Conservation (phyloP, 2,113 vertebrate species). For the Heterochromis multidens region DNA sequence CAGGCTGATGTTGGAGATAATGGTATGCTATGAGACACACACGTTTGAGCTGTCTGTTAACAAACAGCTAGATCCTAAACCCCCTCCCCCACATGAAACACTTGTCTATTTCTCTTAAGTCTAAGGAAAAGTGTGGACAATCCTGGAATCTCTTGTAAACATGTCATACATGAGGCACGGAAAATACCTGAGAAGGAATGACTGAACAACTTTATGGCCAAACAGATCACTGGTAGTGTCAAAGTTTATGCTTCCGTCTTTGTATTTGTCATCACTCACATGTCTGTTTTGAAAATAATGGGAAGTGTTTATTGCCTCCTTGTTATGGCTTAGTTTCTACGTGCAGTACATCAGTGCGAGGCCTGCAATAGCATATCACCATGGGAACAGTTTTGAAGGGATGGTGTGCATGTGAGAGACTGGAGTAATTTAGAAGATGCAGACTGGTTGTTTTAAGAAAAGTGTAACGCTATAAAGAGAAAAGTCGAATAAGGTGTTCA, state of each 20-base stretch:
- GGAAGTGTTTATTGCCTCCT: neutral
- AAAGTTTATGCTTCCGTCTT: neutral
- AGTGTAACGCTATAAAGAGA: neutral
- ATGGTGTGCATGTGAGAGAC: neutral
- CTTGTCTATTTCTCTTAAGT: neutral
- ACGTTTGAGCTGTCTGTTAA: neutral
- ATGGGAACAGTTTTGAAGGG: slow-evolving; percentile 55
- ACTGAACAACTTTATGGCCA: neutral
- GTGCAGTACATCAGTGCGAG: slow-evolving; percentile 9
- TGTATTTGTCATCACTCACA: neutral
- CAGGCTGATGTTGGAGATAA: slow-evolving; percentile 17
- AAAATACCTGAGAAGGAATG: neutral
- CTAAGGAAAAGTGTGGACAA: neutral
- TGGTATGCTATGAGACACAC: neutral
- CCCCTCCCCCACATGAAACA: neutral
- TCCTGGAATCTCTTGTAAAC: slow-evolving; percentile 17
- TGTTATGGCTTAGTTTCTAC: slow-evolving; percentile 39
- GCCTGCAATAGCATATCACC: slow-evolving; percentile 25
- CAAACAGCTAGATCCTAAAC: neutral
- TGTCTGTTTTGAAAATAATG: neutral
- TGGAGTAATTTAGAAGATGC: neutral
- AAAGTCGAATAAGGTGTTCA: neutral
- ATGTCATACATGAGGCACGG: neutral
- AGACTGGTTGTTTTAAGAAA: neutral
- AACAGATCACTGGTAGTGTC: neutral